Percentiles rank a stretch among this genome's conserved stretches.
Evolutionary conservation across 2,888 invertebrate genomes (phyloP).

Genomic region (Mesochorus sp.): DNA sequence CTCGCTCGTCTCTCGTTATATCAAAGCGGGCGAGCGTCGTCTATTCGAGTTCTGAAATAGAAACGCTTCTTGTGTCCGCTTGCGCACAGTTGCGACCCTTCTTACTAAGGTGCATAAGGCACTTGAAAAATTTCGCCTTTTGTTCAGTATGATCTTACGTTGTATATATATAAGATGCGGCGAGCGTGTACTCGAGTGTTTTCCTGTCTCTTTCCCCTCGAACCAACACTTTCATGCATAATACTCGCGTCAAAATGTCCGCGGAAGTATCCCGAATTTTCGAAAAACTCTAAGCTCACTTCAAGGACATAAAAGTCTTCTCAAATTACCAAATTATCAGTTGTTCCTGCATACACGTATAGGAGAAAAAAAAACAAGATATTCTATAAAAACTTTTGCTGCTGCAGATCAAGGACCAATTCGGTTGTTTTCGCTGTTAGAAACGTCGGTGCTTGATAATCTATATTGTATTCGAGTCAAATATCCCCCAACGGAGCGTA

Average conservation of each 20-base stretch:
- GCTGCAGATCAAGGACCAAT: too few species aligned
- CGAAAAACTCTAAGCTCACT: too few species aligned
- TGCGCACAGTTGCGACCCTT: background rate
- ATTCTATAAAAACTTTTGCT: too few species aligned
- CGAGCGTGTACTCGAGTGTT: background rate
- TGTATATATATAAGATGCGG: background rate
- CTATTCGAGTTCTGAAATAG: conserved; percentile 9
- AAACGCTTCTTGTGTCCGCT: conserved; percentile 3
- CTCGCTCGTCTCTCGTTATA: conserved; percentile 46
- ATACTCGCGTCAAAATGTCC: too few species aligned
- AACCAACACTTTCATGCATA: too few species aligned
- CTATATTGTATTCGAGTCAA: conserved; percentile 46
- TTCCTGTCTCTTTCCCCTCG: background rate
- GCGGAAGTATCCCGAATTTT: too few species aligned
- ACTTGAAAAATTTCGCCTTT: conserved; percentile 33
- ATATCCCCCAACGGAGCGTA: conserved; percentile 25
- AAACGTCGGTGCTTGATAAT: conserved; percentile 27
- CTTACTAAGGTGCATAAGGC: background rate
- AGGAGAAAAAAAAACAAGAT: too few species aligned
- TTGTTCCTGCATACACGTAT: too few species aligned
- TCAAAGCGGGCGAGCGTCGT: too few species aligned
- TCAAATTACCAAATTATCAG: too few species aligned
- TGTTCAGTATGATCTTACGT: background rate
- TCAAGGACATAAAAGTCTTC: too few species aligned
- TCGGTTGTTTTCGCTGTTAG: background rate